A percentile compares a stretch with the other conserved stretches of the same genome.
Conservation (phyloP, 2,888 invertebrate species). For the Eristalis tenax region DNA sequence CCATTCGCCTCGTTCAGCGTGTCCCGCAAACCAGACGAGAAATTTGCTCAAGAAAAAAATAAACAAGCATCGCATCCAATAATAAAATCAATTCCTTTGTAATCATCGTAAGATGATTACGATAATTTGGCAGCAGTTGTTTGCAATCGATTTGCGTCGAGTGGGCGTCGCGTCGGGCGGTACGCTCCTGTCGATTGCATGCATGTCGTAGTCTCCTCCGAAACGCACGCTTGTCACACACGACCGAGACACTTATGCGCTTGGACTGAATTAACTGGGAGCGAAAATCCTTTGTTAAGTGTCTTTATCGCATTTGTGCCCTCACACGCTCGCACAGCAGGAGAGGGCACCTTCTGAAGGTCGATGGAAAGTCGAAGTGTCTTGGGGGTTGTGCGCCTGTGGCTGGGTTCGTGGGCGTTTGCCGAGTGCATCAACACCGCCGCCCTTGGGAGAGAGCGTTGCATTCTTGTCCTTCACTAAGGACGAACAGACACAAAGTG, state of each 20-base stretch:
- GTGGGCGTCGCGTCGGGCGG: not conserved
- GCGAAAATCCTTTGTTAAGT: constrained; percentile 66
- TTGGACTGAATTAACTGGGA: constrained; percentile 59
- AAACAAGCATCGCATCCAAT: constrained; percentile 52
- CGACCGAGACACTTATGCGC: constrained; percentile 18
- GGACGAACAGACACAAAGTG: constrained; percentile 27
- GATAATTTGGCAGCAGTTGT: constrained; percentile 69
- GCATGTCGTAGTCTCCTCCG: not conserved
- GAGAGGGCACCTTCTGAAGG: constrained; percentile 50
- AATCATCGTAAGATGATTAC: constrained; percentile 71
- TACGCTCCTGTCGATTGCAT: not conserved
- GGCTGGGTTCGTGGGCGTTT: not conserved
- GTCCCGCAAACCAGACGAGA: not conserved
- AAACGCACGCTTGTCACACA: not conserved
- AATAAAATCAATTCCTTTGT: constrained; percentile 70
- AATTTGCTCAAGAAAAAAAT: not conserved
- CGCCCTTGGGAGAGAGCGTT: constrained; percentile 34
- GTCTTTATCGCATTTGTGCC: constrained; percentile 57
- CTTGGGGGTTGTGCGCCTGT: too few species aligned
- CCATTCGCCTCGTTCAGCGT: not conserved
- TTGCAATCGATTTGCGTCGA: constrained; percentile 61
- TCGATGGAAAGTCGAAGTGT: constrained; percentile 55
- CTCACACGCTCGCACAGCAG: constrained; percentile 28
- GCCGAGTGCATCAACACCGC: constrained; percentile 53
- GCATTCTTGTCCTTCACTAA: constrained; percentile 65